Conservation (phyloP, 2,797 vertebrate species). For the Carcharodon carcharias region DNA sequence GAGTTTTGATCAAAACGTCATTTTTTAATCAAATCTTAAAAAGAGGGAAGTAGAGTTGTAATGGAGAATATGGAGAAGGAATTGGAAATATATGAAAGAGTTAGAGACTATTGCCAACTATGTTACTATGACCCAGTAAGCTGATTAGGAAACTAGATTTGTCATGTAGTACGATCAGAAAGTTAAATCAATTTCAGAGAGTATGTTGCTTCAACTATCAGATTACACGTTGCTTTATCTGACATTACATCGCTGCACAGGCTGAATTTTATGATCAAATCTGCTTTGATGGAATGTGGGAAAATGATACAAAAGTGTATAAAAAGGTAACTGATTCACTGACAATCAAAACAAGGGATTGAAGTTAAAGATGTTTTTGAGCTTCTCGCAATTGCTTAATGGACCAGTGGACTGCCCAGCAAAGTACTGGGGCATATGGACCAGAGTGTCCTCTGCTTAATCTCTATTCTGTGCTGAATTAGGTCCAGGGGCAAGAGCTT, state of each 20-base stretch:
- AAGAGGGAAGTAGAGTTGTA: constrained; percentile 8
- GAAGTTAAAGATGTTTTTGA: background rate
- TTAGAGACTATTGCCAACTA: background rate
- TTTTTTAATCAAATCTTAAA: constrained; percentile 10
- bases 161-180: background rate
- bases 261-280: background rate
- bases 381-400: background rate
- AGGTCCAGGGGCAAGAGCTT: background rate
- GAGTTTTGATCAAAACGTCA: constrained; percentile 14
- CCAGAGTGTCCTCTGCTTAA: background rate
- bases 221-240: constrained; percentile 16
- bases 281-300: background rate
- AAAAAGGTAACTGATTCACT: background rate
- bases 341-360: background rate
- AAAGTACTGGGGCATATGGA: too few relatives aligned
- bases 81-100: constrained; percentile 14
- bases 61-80: background rate
- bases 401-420: background rate
- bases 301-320: background rate
- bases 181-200: constrained; percentile 15
- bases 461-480: background rate
- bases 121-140: background rate
- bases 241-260: background rate
- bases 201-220: background rate
- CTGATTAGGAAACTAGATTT: background rate